Conservation (phyloP, 2,113 vertebrate species). For the Garra rufa region DNA sequence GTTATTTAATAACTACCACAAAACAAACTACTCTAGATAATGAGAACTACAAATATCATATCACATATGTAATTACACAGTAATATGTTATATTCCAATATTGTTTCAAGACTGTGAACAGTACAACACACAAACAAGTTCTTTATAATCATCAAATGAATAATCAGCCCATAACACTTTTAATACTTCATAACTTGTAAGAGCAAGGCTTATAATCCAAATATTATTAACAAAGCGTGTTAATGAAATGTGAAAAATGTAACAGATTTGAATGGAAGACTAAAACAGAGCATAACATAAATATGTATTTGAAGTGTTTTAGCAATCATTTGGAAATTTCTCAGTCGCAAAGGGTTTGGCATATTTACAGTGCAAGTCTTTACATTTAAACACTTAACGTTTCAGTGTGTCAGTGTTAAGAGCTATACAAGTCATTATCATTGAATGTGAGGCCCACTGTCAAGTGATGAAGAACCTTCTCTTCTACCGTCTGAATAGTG, state of each 20-base stretch:
- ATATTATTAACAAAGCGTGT: conserved; percentile 10
- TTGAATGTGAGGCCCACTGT: conserved; percentile 15
- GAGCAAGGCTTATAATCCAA: background rate
- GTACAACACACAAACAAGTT: background rate
- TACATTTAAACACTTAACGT: conserved; percentile 52
- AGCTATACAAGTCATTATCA: conserved; percentile 39
- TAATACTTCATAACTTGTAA: background rate
- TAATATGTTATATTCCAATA: background rate
- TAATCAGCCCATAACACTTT: background rate
- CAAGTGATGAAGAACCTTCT: conserved; percentile 59
- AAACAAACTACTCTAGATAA: background rate
- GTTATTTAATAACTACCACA: background rate
- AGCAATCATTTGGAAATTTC: background rate
- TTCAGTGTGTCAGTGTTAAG: conserved; percentile 28
- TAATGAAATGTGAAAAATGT: conserved; percentile 18
- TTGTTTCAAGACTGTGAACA: background rate
- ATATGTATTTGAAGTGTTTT: conserved; percentile 10
- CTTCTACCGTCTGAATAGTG: conserved; percentile 68
- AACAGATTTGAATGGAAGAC: background rate
- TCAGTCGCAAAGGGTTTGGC: background rate
- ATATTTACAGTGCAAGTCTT: background rate
- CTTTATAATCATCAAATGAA: background rate
- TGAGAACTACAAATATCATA: background rate
- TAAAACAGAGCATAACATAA: background rate
- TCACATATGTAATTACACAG: background rate